A percentile compares a stretch with the other conserved stretches of the same genome.
Conservation (phyloP, 1,140 invertebrate species). For the Megalonaias nervosa region DNA sequence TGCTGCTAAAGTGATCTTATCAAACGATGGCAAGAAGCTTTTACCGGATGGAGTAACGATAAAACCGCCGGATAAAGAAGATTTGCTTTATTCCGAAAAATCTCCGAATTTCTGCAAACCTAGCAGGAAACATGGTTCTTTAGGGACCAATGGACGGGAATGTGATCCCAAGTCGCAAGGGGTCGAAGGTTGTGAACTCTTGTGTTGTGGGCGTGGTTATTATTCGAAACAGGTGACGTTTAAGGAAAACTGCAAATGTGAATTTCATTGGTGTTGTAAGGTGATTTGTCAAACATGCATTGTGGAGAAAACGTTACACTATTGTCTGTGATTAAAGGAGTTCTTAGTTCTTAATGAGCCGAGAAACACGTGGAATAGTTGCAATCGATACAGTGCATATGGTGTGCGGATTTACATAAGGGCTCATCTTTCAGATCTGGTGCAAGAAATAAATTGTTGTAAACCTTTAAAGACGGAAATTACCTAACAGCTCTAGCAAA, state of each 20-base stretch:
- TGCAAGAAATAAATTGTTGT: too few relatives aligned
- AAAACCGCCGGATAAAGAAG: constrained; percentile 85
- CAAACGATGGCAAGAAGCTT: constrained; percentile 59
- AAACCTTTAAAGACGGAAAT: too few relatives aligned
- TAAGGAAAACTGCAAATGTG: constrained; percentile 61
- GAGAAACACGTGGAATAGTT: too few relatives aligned
- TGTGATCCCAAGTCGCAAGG: constrained; percentile 71
- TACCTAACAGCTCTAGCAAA: too few relatives aligned
- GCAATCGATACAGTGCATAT: too few relatives aligned
- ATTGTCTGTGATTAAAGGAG: neutral
- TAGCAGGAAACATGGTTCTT: constrained; percentile 53
- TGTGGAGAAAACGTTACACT: constrained; percentile 5
- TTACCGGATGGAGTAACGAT: constrained; percentile 70
- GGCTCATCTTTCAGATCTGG: too few relatives aligned
- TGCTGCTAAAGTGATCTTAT: constrained; percentile 80
- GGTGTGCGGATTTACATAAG: too few relatives aligned
- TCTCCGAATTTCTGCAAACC: constrained; percentile 92
- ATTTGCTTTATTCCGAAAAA: constrained; percentile 88
- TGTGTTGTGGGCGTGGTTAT: constrained; percentile 71
- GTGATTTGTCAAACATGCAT: constrained; percentile 62
- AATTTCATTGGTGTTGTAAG: constrained; percentile 66
- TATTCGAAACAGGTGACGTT: constrained; percentile 44
- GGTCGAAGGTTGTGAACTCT: constrained; percentile 70
- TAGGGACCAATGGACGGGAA: constrained; percentile 60
- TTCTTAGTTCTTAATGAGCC: too few relatives aligned